Evolutionary conservation across 2,888 invertebrate genomes (phyloP).

Genomic region (Brenthis daphne): DNA sequence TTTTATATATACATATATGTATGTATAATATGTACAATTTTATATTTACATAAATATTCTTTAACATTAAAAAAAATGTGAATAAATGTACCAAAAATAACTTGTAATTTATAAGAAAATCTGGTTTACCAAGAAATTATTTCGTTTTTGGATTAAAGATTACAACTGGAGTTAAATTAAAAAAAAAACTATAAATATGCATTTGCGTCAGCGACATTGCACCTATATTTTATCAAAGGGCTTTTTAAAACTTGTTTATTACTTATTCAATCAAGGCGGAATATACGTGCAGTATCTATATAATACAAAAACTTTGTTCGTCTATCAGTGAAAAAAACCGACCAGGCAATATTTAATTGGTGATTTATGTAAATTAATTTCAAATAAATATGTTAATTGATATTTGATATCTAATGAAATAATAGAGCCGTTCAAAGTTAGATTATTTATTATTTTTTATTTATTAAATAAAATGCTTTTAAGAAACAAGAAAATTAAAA

Average conservation of each 20-base stretch:
- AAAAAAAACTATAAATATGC: background rate
- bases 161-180: background rate
- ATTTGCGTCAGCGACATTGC: conserved; percentile 1
- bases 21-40: no score
- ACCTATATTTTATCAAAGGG: background rate
- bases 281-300: background rate
- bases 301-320: background rate
- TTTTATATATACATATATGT: no score
- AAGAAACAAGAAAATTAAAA: no score
- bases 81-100: no score
- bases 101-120: no score
- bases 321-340: background rate
- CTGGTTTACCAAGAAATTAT: no score
- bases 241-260: conserved; percentile 1
- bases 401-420: background rate
- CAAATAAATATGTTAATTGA: conserved; percentile 8
- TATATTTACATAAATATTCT: no score
- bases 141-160: no score
- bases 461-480: no score
- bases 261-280: background rate
- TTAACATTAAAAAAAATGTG: no score
- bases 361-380: background rate
- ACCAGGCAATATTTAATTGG: background rate
- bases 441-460: no score
- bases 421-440: conserved; percentile 27